Conservation (phyloP, 2,797 vertebrate species). For the Pelodytes ibericus region DNA sequence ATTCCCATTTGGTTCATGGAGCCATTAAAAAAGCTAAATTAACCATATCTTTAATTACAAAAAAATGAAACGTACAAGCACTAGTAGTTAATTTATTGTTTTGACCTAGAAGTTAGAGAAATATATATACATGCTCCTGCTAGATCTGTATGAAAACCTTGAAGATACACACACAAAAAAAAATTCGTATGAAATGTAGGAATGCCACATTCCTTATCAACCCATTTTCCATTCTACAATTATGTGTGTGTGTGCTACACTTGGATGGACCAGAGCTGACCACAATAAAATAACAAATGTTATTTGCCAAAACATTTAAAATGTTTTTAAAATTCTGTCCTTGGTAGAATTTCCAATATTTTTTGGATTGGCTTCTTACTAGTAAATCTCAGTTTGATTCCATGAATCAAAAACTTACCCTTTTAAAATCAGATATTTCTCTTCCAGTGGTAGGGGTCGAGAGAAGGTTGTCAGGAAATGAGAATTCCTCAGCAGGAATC, state of each 20-base stretch:
- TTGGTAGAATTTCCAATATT: slow-evolving; percentile 7
- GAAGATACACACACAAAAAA: not conserved
- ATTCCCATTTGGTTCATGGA: too few relatives aligned
- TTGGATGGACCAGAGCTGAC: not conserved
- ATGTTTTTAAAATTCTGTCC: not conserved
- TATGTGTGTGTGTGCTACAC: not conserved
- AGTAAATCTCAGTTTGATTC: not conserved
- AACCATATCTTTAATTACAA: not conserved
- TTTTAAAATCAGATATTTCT: not conserved
- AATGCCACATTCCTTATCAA: not conserved
- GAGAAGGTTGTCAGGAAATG: not conserved
- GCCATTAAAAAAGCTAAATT: too few relatives aligned
- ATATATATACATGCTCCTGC: not conserved
- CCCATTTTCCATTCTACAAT: slow-evolving; percentile 7
- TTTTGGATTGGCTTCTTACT: not conserved
- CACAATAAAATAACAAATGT: slow-evolving; percentile 5
- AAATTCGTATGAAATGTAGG: not conserved
- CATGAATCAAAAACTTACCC: not conserved
- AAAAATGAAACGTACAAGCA: not conserved
- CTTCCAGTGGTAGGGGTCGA: not conserved
- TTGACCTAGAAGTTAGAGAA: not conserved
- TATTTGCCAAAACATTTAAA: slow-evolving; percentile 1
- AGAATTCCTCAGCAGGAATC: not conserved
- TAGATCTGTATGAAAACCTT: not conserved
- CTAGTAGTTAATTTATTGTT: not conserved